Evolutionary conservation across 2,888 invertebrate species (phyloP).

Genomic region (Pheosia tremula): DNA sequence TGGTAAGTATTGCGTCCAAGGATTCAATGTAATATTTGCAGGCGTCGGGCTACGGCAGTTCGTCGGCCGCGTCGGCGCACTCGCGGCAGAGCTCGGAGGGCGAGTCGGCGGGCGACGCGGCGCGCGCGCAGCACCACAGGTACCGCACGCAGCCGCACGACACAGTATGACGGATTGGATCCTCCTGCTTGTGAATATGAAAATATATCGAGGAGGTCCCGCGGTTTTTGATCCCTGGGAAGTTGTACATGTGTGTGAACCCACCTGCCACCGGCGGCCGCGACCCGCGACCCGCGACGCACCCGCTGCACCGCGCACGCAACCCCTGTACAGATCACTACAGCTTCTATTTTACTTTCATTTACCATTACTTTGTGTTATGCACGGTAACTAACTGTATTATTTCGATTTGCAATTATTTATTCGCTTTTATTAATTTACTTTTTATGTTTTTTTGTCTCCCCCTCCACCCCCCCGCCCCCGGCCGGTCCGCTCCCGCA

Average conservation of each 20-base stretch:
- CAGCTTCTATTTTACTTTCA: slow-evolving; percentile 25
- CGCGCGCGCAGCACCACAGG: slow-evolving; percentile 71
- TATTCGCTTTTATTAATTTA: slow-evolving; percentile 61
- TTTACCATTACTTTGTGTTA: slow-evolving; percentile 35
- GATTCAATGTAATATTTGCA: slow-evolving; percentile 76
- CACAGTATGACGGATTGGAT: too few species aligned
- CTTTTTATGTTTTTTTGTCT: slow-evolving; percentile 47
- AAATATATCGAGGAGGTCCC: not conserved
- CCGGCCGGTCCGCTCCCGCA: slow-evolving; percentile 42
- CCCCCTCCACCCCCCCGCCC: slow-evolving; percentile 35
- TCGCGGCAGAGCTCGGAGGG: slow-evolving; percentile 95
- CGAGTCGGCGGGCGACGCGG: slow-evolving; percentile 69
- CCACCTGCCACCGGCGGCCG: too few species aligned
- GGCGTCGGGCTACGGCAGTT: slow-evolving; percentile 96
- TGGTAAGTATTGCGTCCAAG: too few species aligned
- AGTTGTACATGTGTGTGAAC: too few species aligned
- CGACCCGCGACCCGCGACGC: not conserved
- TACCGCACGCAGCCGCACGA: slow-evolving; percentile 26
- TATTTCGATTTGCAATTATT: slow-evolving; percentile 37
- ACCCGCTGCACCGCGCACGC: slow-evolving; percentile 4
- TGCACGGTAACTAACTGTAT: slow-evolving; percentile 64
- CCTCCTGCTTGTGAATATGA: not conserved
- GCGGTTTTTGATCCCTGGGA: too few species aligned
- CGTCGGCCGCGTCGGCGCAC: slow-evolving; percentile 92
- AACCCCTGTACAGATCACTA: slow-evolving; percentile 40